A percentile compares a stretch with the other conserved stretches of the same genome.
Conservation (phyloP, 2,113 vertebrate genomes). For the Talpa occidentalis region DNA sequence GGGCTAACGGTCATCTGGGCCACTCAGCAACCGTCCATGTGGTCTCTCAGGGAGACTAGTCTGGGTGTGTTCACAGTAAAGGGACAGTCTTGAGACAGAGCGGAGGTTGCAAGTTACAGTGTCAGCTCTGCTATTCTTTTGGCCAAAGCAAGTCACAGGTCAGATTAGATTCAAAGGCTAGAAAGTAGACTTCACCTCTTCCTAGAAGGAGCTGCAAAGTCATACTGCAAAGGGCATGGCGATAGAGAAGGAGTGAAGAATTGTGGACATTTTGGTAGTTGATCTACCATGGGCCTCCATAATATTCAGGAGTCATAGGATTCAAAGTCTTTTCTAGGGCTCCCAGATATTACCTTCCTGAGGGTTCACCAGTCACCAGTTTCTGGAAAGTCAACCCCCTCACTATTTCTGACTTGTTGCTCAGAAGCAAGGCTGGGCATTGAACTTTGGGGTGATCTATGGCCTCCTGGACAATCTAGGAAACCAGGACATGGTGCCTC, state of each 20-base stretch:
- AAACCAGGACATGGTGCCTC: not conserved
- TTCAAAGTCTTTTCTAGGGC: not conserved
- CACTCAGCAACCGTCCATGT: not conserved
- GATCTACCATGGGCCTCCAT: not conserved
- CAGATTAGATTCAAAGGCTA: not conserved
- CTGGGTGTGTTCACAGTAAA: not conserved
- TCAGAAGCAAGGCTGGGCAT: not conserved
- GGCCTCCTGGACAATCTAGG: not conserved
- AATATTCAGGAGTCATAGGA: not conserved
- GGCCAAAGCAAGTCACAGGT: not conserved
- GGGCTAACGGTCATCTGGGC: not conserved
- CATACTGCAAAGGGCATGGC: not conserved
- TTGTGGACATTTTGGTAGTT: not conserved
- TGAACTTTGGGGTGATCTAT: not conserved
- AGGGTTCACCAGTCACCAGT: not conserved
- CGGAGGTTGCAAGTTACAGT: not conserved
- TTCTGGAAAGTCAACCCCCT: not conserved
- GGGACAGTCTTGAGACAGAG: not conserved
- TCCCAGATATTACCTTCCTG: not conserved
- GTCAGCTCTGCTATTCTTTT: not conserved
- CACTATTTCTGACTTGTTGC: not conserved
- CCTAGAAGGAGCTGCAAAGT: not conserved
- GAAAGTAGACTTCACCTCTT: not conserved
- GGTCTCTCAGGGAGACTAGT: not conserved
- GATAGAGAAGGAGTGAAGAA: not conserved